Evolutionary conservation across 92 coral and sea anemone species (phyloP).

Genomic region (Virgularia gustaviana): DNA sequence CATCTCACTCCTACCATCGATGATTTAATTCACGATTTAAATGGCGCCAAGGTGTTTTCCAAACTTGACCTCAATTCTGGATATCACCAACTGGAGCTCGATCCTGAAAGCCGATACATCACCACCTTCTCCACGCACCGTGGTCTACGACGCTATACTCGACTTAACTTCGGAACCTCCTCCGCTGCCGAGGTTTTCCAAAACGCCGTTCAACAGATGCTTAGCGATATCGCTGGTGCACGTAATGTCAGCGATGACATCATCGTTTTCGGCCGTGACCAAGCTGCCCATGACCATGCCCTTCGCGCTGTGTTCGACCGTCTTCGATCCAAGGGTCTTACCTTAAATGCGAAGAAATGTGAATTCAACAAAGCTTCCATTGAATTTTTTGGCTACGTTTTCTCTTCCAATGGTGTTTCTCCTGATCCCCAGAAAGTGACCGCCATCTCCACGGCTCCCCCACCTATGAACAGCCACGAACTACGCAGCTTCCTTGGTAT

Average conservation of each 20-base stretch:
- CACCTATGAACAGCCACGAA: slow-evolving; percentile 50
- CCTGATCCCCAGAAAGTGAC: slow-evolving; percentile 56
- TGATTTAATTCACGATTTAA: neutral
- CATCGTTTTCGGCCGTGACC: slow-evolving; percentile 44
- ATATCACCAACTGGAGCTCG: neutral
- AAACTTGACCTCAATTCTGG: neutral
- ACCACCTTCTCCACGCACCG: neutral
- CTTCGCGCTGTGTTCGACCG: slow-evolving; percentile 36
- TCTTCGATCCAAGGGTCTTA: slow-evolving; percentile 50
- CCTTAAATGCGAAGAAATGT: slow-evolving; percentile 47
- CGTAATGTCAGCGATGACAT: slow-evolving; percentile 57
- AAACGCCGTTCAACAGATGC: slow-evolving; percentile 38
- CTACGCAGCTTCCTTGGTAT: slow-evolving; percentile 60
- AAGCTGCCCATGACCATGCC: slow-evolving; percentile 50
- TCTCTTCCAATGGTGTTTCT: slow-evolving; percentile 45
- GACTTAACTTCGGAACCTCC: neutral
- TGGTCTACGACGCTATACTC: neutral
- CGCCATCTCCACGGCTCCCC: slow-evolving; percentile 29
- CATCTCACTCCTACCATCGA: neutral
- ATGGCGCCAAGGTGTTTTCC: neutral
- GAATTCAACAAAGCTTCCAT: slow-evolving; percentile 37
- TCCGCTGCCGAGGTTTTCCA: slow-evolving; percentile 53
- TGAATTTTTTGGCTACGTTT: slow-evolving; percentile 50
- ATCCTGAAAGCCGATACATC: neutral
- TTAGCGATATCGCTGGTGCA: slow-evolving; percentile 44